Evolutionary conservation across 2,113 vertebrate species (phyloP).

Genomic region (Artemisiospiza belli): DNA sequence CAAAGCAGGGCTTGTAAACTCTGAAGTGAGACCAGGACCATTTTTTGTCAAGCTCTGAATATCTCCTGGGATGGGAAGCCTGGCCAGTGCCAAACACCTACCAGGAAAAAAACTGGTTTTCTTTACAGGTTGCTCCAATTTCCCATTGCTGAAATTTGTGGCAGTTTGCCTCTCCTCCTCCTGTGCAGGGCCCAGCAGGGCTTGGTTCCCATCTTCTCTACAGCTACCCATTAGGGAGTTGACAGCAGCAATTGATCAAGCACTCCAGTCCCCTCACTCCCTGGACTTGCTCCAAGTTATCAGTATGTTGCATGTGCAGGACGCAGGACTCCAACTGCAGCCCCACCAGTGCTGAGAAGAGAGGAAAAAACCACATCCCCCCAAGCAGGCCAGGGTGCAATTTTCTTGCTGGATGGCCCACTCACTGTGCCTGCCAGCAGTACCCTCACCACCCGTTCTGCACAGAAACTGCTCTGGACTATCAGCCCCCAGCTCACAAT

Average conservation of each 20-base stretch:
- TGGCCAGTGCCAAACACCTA: rapidly evolving
- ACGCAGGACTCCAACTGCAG: background rate
- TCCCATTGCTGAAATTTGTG: background rate
- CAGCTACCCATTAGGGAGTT: background rate
- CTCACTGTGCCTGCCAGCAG: rapidly evolving
- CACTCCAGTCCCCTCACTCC: background rate
- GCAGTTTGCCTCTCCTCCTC: background rate
- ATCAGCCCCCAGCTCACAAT: background rate
- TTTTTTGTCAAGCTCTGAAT: background rate
- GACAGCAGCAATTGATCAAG: background rate
- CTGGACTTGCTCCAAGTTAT: background rate
- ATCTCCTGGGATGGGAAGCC: background rate
- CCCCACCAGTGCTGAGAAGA: background rate
- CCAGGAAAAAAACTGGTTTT: background rate
- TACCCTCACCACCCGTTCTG: background rate
- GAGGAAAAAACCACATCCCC: background rate
- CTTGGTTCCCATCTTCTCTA: background rate
- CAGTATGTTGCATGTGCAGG: rapidly evolving
- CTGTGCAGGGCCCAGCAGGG: background rate
- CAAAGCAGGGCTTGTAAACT: background rate
- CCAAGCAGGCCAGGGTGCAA: rapidly evolving
- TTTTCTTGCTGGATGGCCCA: background rate
- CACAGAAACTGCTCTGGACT: rapidly evolving
- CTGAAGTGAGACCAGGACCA: background rate
- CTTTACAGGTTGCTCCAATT: background rate